phyloP scores from a whole-genome alignment of 2,113 vertebrate genomes.

The Channa maculata region DNA sequence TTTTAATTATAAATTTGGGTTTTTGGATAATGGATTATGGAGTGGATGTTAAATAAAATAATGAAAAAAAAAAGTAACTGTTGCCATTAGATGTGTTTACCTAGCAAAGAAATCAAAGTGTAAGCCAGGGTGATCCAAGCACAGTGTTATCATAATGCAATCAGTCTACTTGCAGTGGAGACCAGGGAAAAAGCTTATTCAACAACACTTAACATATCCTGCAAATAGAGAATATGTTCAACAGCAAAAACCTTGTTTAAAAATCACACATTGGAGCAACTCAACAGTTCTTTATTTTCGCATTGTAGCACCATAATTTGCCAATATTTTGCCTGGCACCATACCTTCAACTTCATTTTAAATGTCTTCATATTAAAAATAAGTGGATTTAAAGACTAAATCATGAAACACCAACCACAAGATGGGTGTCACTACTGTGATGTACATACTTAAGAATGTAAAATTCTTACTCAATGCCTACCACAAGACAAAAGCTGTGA shows the following conservation, averaged over 20 bases:
- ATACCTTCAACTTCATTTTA: neutral
- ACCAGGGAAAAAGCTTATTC: neutral
- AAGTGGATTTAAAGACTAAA: neutral
- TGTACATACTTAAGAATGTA: neutral
- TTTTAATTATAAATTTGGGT: too few species aligned
- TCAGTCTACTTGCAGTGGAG: neutral
- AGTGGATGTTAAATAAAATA: too few species aligned
- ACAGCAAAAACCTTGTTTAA: neutral
- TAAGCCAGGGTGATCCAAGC: neutral
- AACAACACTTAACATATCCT: neutral
- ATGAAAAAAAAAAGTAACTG: too few species aligned
- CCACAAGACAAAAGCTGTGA: slow-evolving; percentile 10
- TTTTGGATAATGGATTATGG: too few species aligned
- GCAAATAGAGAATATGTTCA: neutral
- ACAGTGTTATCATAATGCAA: neutral
- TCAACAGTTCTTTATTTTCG: neutral
- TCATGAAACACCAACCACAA: neutral
- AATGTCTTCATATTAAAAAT: neutral
- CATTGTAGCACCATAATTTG: neutral
- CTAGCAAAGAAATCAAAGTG: slow-evolving; percentile 6
- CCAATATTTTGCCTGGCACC: neutral
- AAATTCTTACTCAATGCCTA: neutral
- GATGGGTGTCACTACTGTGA: slow-evolving; percentile 2
- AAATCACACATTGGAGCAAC: neutral
- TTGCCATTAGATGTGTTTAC: neutral